phyloP scores from a whole-genome alignment of 2,888 invertebrate species.

The Strigamia maritima region DNA sequence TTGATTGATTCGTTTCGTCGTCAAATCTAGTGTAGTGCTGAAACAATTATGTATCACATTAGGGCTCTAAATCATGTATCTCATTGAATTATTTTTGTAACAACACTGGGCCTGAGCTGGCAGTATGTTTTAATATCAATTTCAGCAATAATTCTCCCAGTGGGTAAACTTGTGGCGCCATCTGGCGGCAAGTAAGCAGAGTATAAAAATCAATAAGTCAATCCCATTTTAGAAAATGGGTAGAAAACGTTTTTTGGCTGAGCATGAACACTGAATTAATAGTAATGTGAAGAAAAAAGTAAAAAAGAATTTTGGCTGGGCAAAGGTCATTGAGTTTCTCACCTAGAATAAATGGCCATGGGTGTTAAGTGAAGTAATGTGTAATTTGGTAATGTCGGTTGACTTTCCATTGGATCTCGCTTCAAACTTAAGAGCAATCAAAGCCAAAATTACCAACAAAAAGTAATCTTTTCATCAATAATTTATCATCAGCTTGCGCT shows the following conservation, averaged over 20 bases:
- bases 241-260: background rate
- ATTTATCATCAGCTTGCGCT: slow-evolving; percentile 11
- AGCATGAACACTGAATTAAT: slow-evolving; percentile 16
- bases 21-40: too few species aligned
- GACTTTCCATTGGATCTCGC: background rate
- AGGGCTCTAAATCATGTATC: background rate
- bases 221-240: slow-evolving; percentile 21
- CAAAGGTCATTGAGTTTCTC: background rate
- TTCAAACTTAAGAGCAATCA: slow-evolving; percentile 14
- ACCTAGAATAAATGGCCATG: background rate
- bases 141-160: background rate
- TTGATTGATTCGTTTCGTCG: background rate
- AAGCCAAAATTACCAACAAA: slow-evolving; percentile 23
- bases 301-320: background rate
- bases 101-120: background rate
- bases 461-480: slow-evolving; percentile 32
- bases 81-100: background rate
- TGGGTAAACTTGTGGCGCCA: slow-evolving; percentile 15
- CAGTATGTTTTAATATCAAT: background rate
- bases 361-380: background rate
- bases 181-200: background rate
- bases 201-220: slow-evolving; percentile 13
- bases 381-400: background rate
- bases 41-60: too few species aligned
- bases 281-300: background rate